These are phyloP conservation scores for Tangara arthus DNA, from an alignment of 2,797 vertebrate species.

Conservation along the genomic window DNA sequence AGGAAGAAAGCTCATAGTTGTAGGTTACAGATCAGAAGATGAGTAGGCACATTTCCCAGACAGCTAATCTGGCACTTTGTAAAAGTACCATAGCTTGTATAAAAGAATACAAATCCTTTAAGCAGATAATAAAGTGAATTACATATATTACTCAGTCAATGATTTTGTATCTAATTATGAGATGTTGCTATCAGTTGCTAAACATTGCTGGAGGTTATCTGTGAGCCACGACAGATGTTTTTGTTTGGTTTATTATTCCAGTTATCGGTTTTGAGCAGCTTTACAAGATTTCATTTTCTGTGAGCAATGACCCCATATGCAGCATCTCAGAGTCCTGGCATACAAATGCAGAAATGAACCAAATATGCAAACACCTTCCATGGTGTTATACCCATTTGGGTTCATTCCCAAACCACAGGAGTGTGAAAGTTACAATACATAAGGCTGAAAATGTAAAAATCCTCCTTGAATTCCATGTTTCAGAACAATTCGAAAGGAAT, in stretches of 20 bases:
- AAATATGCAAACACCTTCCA: not conserved
- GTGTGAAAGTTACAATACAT: not conserved
- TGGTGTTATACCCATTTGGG: not conserved
- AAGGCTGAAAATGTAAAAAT: not conserved
- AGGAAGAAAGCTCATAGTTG: not conserved
- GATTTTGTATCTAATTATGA: conserved; percentile 24
- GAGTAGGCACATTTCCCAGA: not conserved
- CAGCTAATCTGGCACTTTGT: not conserved
- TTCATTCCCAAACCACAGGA: not conserved
- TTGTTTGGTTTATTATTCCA: conserved; percentile 36
- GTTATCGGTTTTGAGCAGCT: not conserved
- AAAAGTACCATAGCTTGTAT: not conserved
- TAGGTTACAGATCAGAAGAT: not conserved
- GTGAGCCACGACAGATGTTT: conserved; percentile 18
- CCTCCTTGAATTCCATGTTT: not conserved
- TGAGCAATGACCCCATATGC: not conserved
- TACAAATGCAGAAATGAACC: not conserved
- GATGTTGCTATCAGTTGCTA: not conserved
- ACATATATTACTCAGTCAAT: conserved; percentile 13
- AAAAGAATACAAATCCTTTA: conserved; percentile 3
- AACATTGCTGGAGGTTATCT: conserved; percentile 14
- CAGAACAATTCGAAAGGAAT: not conserved
- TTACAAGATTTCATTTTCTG: conserved; percentile 11
- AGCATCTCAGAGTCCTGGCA: not conserved
- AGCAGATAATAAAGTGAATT: conserved; percentile 27